These are phyloP conservation scores for Chrysogorgia sp. DNA, from an alignment of 92 coral and sea anemone genomes.

Conservation along the genomic window DNA sequence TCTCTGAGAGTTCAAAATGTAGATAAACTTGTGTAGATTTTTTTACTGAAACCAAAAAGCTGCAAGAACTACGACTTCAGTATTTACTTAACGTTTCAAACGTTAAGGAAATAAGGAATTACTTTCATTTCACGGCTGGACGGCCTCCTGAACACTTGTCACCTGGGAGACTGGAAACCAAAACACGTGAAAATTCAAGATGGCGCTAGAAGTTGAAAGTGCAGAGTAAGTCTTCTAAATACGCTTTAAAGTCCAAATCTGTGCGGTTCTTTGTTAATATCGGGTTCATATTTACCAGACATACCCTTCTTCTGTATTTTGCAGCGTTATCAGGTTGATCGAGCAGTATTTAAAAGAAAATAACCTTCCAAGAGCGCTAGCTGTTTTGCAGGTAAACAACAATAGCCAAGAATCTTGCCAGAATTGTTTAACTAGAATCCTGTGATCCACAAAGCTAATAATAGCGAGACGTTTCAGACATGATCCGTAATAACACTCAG, in stretches of 20 bases:
- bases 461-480: not conserved
- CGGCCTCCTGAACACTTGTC: not conserved
- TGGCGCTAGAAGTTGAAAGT: constrained; percentile 99
- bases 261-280: not conserved
- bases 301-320: constrained; percentile 5
- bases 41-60: no score
- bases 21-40: no score
- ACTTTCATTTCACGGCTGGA: no score
- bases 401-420: not conserved
- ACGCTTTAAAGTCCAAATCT: not conserved
- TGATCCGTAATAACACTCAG: no score
- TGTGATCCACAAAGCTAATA: no score
- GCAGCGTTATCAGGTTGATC: constrained; percentile 85
- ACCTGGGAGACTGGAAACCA: constrained; percentile 3
- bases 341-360: constrained; percentile 97
- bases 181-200: constrained; percentile 61
- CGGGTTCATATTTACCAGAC: not conserved
- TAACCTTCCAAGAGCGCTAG: constrained; percentile 84
- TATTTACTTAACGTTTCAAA: no score
- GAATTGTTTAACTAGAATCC: no score
- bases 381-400: constrained; percentile 80
- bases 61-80: no score
- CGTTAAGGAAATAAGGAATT: not conserved
- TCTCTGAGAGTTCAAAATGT: no score
- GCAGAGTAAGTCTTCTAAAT: constrained; percentile 80